Evolutionary conservation across 2,113 vertebrate genomes (phyloP).

Genomic region (Forbesichthys papilliferus): DNA sequence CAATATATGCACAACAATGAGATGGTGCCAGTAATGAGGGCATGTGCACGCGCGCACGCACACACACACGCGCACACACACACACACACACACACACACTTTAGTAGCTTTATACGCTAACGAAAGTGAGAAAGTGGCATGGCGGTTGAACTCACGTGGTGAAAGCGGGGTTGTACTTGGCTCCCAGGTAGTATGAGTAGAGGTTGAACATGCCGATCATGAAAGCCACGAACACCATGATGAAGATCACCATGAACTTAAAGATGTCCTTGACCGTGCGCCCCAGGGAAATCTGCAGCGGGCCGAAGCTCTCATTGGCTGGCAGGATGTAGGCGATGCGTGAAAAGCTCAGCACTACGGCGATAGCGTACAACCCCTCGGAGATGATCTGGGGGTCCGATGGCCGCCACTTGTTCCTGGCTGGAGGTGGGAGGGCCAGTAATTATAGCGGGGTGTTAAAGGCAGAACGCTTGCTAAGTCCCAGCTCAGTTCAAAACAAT

Average conservation of each 20-base stretch:
- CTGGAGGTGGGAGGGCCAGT: conserved; percentile 69
- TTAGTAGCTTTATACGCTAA: neutral
- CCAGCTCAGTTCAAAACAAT: too few species aligned
- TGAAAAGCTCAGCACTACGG: conserved; percentile 96
- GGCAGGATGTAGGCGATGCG: conserved; percentile 97
- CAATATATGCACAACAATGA: neutral
- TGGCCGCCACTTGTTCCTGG: conserved; percentile 96
- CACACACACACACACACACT: conserved; percentile 5
- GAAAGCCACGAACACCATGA: conserved; percentile 98
- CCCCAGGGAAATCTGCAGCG: conserved; percentile 95
- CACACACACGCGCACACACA: neutral
- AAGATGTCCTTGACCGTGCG: conserved; percentile 98
- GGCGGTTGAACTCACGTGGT: conserved; percentile 88
- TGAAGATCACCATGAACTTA: conserved; percentile 99
- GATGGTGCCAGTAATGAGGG: neutral
- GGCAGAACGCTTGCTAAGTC: too few species aligned
- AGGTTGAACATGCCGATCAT: conserved; percentile 99
- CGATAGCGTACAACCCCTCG: conserved; percentile 95
- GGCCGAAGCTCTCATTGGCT: conserved; percentile 97
- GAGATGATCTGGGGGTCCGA: conserved; percentile 98
- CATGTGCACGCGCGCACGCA: too few species aligned
- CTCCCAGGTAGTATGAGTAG: conserved; percentile 97
- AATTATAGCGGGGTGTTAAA: neutral
- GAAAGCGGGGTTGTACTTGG: conserved; percentile 97
- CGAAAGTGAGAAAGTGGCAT: too few species aligned